phyloP scores from a whole-genome alignment of 1,140 invertebrate species.

The Colletes gigas region DNA sequence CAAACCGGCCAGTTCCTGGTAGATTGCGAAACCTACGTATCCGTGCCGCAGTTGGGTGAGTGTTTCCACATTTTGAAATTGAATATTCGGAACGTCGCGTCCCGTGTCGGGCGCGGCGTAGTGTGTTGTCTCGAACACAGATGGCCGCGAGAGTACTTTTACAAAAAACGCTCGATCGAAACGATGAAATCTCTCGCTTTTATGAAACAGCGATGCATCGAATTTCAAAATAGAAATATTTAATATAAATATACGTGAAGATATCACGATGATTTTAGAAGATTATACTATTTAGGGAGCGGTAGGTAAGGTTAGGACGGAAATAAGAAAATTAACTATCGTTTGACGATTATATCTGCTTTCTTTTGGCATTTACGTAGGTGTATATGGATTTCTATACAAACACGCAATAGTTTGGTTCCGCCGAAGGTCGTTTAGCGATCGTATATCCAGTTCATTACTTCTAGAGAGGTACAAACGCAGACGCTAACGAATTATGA shows the following conservation, averaged over 20 bases:
- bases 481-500: slow-evolving; percentile 52
- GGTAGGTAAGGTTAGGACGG: not conserved
- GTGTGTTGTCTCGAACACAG: slow-evolving; percentile 12
- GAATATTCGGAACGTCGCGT: slow-evolving; percentile 22
- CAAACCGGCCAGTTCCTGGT: slow-evolving; percentile 95
- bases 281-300: not conserved
- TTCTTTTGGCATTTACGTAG: slow-evolving; percentile 75
- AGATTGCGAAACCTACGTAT: slow-evolving; percentile 96
- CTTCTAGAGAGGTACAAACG: slow-evolving; percentile 62
- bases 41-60: slow-evolving; percentile 87
- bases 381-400: slow-evolving; percentile 72
- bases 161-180: too few species aligned
- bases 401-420: slow-evolving; percentile 78
- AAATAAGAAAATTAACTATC: slow-evolving; percentile 27
- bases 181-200: too few species aligned
- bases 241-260: too few species aligned
- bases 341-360: slow-evolving; percentile 57
- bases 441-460: slow-evolving; percentile 61
- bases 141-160: slow-evolving; percentile 20
- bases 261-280: too few species aligned
- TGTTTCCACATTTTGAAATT: slow-evolving; percentile 41
- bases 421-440: slow-evolving; percentile 66
- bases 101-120: not conserved
- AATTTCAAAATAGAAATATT: not conserved
- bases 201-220: not conserved